Evolutionary conservation across 2,888 invertebrate species (phyloP), one percentile per base, ranked within the genome.

Genomic region (Dimorphilus gyrociliatus): DNA sequence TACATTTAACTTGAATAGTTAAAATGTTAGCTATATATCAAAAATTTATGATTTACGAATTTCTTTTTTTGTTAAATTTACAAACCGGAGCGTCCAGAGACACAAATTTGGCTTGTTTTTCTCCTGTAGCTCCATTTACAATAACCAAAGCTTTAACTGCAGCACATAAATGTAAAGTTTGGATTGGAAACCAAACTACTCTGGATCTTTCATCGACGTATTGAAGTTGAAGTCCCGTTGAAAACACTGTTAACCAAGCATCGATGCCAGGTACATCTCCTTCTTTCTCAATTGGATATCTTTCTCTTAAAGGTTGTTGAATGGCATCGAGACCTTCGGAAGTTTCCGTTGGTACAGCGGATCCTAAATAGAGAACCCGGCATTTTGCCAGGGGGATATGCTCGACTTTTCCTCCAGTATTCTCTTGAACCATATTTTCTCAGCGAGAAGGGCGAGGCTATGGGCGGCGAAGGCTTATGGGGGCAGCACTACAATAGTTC

Each of bases 201-300:
- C 45, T 44, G 17, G 43, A 41, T 3, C 40, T 33, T 26, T 54
- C 55, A 16, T 41, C 45, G 1, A 90, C 81, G 63, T 94, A 94
- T 67, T 94, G 90, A 42, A 97, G 44, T 30, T 68, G 56, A 42
- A 97, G 76, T 29, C 94, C 94, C 59, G 90, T 90, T 40, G 84
- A 84, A 82, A 88, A 90, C 30, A 97, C 86, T 45, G 85, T 85
- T 32, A 94, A 69, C 85, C 88, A 88, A 44, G 90, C 85, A 30
- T 56, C 50, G 16, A 60, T 51, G 1, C 61, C 61, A 23, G 47
- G 39, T 14, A 57, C 45, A 8, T 42, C 36, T 2, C 41, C 34
- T n/a, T n/a, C n/a, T n/a, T n/a, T n/a, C 8, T 48, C 45, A 6
- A 42, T 38, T 1, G 51, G 50, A 39, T 55, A 60, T n/a, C n/a